Percentiles rank a stretch among this genome's conserved stretches.
Evolutionary conservation across 2,797 vertebrate species (phyloP).

Genomic region (Borostomias antarcticus): DNA sequence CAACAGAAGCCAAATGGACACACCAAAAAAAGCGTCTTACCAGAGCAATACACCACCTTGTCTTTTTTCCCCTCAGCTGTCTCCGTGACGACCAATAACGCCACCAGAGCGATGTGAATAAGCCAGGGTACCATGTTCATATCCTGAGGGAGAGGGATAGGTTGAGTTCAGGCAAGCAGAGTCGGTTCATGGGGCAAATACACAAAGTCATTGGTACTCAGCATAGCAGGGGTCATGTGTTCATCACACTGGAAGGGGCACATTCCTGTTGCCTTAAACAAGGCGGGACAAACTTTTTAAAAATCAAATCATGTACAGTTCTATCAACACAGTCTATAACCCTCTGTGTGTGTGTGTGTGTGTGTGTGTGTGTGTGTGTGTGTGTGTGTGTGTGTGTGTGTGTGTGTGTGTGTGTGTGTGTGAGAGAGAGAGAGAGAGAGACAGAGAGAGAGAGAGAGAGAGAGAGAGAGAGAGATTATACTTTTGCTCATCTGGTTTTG

Average conservation of each 20-base stretch:
- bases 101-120: slow-evolving; percentile 44
- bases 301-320: too few species aligned
- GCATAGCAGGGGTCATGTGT: neutral
- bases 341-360: too few species aligned
- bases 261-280: neutral
- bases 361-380: too few species aligned
- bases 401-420: too few species aligned
- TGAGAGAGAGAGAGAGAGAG: too few species aligned
- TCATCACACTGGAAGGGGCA: neutral
- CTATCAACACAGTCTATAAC: too few species aligned
- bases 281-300: neutral
- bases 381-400: too few species aligned
- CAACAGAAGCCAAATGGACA: too few species aligned
- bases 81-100: slow-evolving; percentile 45
- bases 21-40: slow-evolving; percentile 49
- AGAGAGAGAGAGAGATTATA: too few species aligned
- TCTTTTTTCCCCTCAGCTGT: slow-evolving; percentile 61
- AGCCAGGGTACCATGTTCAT: slow-evolving; percentile 61
- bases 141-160: slow-evolving; percentile 36
- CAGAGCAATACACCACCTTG: slow-evolving; percentile 70
- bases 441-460: too few species aligned
- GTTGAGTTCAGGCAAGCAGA: neutral
- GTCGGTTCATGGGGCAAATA: neutral
- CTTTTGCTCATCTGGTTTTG: too few species aligned
- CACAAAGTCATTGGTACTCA: neutral